A percentile compares a stretch with the other conserved stretches of the same genome.
Conservation (phyloP, 2,888 invertebrate species). For the Ophioninae sp. region DNA sequence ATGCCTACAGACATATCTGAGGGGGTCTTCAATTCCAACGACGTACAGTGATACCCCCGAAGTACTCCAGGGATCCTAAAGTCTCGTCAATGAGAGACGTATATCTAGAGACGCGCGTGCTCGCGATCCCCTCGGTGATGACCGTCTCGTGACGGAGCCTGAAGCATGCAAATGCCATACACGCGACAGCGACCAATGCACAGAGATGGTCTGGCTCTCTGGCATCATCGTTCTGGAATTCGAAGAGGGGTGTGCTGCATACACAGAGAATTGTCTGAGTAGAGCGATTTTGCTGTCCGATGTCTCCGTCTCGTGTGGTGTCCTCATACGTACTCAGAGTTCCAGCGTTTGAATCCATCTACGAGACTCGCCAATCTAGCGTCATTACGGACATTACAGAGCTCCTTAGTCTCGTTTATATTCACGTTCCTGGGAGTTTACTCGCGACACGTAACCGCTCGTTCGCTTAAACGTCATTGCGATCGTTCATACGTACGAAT, state of each 20-base stretch:
- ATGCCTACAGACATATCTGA: neutral
- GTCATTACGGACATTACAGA: slow-evolving; percentile 80
- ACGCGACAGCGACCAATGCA: slow-evolving; percentile 4
- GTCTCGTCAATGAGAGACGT: slow-evolving; percentile 56
- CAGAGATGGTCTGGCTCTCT: slow-evolving; percentile 5
- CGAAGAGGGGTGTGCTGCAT: slow-evolving; percentile 55
- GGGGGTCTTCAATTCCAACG: neutral
- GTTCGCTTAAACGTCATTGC: neutral
- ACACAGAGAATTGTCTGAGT: too few species aligned
- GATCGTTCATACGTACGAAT: too few species aligned
- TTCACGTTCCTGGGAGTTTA: slow-evolving; percentile 68
- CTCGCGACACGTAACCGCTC: slow-evolving; percentile 4
- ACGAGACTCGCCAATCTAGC: slow-evolving; percentile 75
- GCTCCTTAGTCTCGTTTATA: slow-evolving; percentile 81
- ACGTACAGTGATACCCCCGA: slow-evolving; percentile 9
- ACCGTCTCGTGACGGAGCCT: slow-evolving; percentile 25
- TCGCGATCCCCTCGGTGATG: neutral
- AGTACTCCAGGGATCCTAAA: slow-evolving; percentile 45
- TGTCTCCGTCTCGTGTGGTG: slow-evolving; percentile 21
- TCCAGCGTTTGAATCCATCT: slow-evolving; percentile 7
- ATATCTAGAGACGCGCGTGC: neutral
- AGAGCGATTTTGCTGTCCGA: slow-evolving; percentile 54
- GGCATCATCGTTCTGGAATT: slow-evolving; percentile 71
- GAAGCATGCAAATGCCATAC: slow-evolving; percentile 35
- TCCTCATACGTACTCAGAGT: slow-evolving; percentile 23